phyloP scores from a whole-genome alignment of 2,113 vertebrate genomes.

The Sitta europaea region DNA sequence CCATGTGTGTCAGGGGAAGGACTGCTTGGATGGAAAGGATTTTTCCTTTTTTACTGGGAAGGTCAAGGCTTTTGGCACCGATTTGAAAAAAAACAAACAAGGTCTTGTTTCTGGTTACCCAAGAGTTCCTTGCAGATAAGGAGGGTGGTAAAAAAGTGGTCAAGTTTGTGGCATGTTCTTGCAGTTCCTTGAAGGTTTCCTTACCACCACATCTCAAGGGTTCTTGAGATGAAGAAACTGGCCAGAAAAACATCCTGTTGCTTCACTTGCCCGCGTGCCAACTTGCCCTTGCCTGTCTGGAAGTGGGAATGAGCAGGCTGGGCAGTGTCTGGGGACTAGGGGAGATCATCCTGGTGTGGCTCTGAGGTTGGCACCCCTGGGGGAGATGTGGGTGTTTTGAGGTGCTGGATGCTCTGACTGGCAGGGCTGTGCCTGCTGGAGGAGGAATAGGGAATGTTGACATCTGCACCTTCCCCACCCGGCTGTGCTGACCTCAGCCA shows the following conservation, averaged over 20 bases:
- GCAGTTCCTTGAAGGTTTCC: background rate
- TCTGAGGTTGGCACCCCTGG: background rate
- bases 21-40: background rate
- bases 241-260: constrained; percentile 18
- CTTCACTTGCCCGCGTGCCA: background rate
- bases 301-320: background rate
- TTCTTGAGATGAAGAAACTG: background rate
- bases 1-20: accelerated
- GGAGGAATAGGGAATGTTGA: background rate
- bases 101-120: background rate
- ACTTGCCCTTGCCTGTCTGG: background rate
- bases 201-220: background rate
- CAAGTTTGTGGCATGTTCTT: background rate
- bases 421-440: background rate
- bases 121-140: background rate
- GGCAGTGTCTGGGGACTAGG: background rate
- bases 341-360: background rate
- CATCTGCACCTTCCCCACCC: background rate
- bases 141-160: background rate
- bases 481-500: background rate
- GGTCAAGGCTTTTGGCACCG: background rate
- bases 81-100: background rate
- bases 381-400: accelerated
- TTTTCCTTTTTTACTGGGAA: background rate
- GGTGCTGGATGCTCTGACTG: background rate